Conservation (phyloP, 2,113 vertebrate genomes). For the Nannobrachium achirus region DNA sequence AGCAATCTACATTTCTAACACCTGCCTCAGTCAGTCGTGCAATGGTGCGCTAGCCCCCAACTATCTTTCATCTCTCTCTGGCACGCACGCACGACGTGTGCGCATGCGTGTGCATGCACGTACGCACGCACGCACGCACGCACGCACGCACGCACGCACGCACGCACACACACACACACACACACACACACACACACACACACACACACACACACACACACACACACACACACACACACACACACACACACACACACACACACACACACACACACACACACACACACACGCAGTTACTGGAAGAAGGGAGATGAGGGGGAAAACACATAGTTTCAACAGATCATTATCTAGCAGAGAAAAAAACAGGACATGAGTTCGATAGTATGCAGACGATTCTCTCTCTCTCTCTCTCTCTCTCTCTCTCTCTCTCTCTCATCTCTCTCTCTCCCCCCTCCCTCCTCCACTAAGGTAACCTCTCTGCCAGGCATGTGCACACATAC, state of each 20-base stretch:
- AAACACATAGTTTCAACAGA: conserved; percentile 83
- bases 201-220: too few species aligned
- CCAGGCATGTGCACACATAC: too few species aligned
- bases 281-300: conserved; percentile 74
- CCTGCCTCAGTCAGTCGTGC: conserved; percentile 91
- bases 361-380: conserved; percentile 79
- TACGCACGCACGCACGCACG: conserved; percentile 29
- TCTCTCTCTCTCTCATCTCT: conserved; percentile 3
- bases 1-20: conserved; percentile 99
- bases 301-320: conserved; percentile 66
- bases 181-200: conserved; percentile 22
- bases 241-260: too few species aligned
- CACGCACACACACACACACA: conserved; percentile 15
- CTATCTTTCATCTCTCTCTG: conserved; percentile 88
- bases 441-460: conserved; percentile 40
- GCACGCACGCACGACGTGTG: neutral
- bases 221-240: too few species aligned
- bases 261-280: conserved; percentile 27
- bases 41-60: conserved; percentile 81
- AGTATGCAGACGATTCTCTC: conserved; percentile 51
- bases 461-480: conserved; percentile 73
- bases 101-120: conserved; percentile 8
- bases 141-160: conserved; percentile 32
- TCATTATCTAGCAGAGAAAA: conserved; percentile 83
- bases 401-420: conserved; percentile 39